Evolutionary conservation across 53 echinoderm and acorn worm genomes (phyloP).

Genomic region (Patiria pectinifera): DNA sequence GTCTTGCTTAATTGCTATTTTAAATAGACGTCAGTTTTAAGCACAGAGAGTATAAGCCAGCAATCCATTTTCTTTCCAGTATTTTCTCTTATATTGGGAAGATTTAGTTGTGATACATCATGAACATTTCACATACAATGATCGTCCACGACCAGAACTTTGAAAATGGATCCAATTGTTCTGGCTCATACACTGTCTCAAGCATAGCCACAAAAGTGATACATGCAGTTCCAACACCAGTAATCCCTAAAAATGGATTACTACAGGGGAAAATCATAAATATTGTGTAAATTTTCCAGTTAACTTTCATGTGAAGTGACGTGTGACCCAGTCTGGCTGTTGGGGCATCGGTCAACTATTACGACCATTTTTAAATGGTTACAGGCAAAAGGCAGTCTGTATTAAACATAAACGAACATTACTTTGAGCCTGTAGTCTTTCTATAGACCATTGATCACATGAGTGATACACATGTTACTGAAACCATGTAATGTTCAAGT

Average conservation of each 20-base stretch:
- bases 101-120: too few relatives aligned
- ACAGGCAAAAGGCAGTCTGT: not conserved
- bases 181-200: not conserved
- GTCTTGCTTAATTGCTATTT: not conserved
- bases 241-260: too few relatives aligned
- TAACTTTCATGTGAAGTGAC: not conserved
- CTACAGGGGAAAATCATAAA: too few relatives aligned
- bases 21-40: too few relatives aligned
- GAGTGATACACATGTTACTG: not conserved
- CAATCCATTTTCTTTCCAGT: too few relatives aligned
- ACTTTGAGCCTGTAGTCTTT: too few relatives aligned
- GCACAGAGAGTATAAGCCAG: too few relatives aligned
- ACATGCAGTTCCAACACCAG: constrained; percentile 8
- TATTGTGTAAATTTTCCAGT: too few relatives aligned
- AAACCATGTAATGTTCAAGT: not conserved
- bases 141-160: too few relatives aligned
- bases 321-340: not conserved
- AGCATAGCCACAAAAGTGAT: constrained; percentile 67
- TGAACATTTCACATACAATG: too few relatives aligned
- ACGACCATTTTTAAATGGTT: not conserved
- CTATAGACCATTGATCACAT: not conserved
- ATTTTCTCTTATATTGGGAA: too few relatives aligned
- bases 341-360: not conserved
- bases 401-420: not conserved
- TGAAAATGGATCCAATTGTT: not conserved